Evolutionary conservation across 2,797 vertebrate genomes (phyloP).

Genomic region (Mastacembelus armatus): DNA sequence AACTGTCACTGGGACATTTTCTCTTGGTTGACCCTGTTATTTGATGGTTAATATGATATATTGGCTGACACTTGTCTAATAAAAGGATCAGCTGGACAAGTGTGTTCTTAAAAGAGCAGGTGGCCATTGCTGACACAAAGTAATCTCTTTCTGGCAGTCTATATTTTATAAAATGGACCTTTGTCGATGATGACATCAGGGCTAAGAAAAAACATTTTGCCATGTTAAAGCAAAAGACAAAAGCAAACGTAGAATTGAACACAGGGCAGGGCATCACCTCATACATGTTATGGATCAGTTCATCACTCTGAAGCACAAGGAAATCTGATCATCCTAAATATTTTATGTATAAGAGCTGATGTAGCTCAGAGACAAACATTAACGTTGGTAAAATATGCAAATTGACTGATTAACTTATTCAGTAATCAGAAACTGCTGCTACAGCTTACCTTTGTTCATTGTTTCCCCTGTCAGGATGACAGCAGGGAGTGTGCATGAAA

Average conservation of each 20-base stretch:
- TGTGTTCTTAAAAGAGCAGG: constrained; percentile 29
- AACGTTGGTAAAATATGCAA: too few species aligned
- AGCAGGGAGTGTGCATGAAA: too few species aligned
- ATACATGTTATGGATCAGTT: background rate
- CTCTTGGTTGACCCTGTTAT: constrained; percentile 16
- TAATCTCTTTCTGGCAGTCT: constrained; percentile 1
- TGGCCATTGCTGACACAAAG: constrained; percentile 16
- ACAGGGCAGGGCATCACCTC: background rate
- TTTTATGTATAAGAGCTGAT: too few species aligned
- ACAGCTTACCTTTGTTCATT: too few species aligned
- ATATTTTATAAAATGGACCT: constrained; percentile 16
- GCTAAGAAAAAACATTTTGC: constrained; percentile 5
- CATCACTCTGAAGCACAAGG: too few species aligned
- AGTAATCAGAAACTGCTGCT: too few species aligned
- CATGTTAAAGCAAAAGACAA: background rate
- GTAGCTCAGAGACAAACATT: too few species aligned
- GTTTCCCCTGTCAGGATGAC: too few species aligned
- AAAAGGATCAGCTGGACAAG: constrained; percentile 5
- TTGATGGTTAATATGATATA: constrained; percentile 37
- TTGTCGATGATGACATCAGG: constrained; percentile 21
- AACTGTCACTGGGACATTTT: constrained; percentile 10
- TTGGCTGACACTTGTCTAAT: constrained; percentile 21
- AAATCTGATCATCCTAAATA: too few species aligned
- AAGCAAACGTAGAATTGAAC: background rate
- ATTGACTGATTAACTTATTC: too few species aligned